Evolutionary conservation across 2,888 invertebrate genomes (phyloP), one percentile per base, ranked within the genome.

Genomic region (Eupithecia exiguata): DNA sequence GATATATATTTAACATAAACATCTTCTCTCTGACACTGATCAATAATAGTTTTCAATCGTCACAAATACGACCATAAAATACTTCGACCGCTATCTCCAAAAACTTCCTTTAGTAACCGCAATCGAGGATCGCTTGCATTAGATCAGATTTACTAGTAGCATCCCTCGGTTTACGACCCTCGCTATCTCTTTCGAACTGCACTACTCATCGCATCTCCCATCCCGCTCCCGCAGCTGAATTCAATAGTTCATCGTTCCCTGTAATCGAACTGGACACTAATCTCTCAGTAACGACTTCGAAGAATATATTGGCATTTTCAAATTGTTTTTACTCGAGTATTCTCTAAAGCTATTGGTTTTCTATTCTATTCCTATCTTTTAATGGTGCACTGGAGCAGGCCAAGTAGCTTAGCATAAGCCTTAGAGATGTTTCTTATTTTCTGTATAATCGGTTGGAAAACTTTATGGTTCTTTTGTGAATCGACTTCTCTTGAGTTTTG

Each of bases 121-220:
- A 79, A 79, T 78, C 77, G 77, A 70, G 76, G 76, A 76, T 76
- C 73, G 74, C 75, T 77, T 73, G 79, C 78, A 78, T 79, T 77
- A 77, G 74, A 80, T 77, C 77, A 76, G 78, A 80, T 80, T 80
- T 79, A 79, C 74, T 74, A 76, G 75, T 74, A 74, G 79, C 75
- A 80, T 69, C 74, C 74, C 74, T 72, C 75, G 76, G 72, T 80
- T 79, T 78, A 80, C 76, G 79, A 71, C 66, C 40, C 30, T 46
- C 30, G 49, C 72, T 68, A 70, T 77, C 80, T 58, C 72, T 75
- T 71, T 62, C 77, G 75, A 38, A 30, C 61, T 76, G 30, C 70
- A 71, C 5, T 68, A 30, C n/a, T 61, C 69, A n/a, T 46, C 53
- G 53, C 69, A 74, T 74, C 58, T 70, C 38, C 63, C 43, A 65